Base-by-base conservation (phyloP, 2,888 invertebrate species). In the Orthosia gracilis region DNA sequence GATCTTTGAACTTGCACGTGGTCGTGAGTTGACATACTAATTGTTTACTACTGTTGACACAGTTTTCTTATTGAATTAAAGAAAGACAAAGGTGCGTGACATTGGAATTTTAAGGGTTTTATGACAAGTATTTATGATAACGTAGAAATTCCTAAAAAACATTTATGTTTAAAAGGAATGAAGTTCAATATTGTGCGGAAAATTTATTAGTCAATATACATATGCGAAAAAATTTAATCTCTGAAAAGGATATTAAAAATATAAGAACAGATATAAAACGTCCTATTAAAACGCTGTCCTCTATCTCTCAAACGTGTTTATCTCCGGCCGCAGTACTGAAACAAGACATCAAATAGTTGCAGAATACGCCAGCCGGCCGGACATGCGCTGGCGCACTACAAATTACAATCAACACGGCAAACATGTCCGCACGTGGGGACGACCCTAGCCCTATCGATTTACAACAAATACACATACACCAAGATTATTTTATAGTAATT, bases 381-480 rank as follows among this genome's bases (percentile, higher is more conserved):
- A 92, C 94, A 93, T 91, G 93, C 93, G 89, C 93, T 91, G 85
- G 94, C 93, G 94, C 94, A 91, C 96, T 93, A 96, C 96, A 96
- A 96, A 96, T 96, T 96, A 95, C 96, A 96, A 96, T 96, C 96
- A 96, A 96, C 95, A 94, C 92, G 90, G 88, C 93, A 89, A 91
- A 91, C 95, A 92, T 94, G 95, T 95, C 92, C 92, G 94, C 95
- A 94, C 95, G 95, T 95, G 95, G 94, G 88, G 92, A 93, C 92
- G 89, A 90, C 91, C 89, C 91, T 91, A 91, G 91, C 89, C 91
- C 94, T 95, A 96, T 95, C 95, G 94, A 95, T 94, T 95, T 94
- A 94, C 94, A 93, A 91, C 92, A 89, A 90, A 90, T 88, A 87
- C 88, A 87, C 80, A 90, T 88, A 90, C 89, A 91, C 91, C 89